Conservation (phyloP, 2,113 vertebrate species). For the Malurus alboscapulatus region DNA sequence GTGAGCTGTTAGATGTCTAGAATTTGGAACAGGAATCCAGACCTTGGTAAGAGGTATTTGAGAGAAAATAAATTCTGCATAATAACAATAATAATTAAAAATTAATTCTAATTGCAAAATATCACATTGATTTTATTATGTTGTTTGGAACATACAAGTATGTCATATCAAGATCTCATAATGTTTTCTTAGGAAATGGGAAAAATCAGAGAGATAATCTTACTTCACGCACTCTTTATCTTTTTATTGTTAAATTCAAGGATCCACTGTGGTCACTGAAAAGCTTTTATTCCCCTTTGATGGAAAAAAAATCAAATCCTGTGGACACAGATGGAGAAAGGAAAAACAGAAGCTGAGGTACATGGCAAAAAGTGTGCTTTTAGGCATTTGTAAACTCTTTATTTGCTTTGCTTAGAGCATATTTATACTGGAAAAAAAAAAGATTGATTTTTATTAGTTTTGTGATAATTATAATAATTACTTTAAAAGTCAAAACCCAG, state of each 20-base stretch:
- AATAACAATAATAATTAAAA: not conserved
- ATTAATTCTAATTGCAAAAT: not conserved
- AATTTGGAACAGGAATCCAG: not conserved
- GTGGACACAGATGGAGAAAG: not conserved
- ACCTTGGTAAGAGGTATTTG: not conserved
- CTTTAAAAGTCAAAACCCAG: conserved; percentile 44
- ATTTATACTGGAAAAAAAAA: not conserved
- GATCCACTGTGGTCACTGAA: not conserved
- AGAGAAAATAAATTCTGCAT: not conserved
- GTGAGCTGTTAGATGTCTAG: not conserved
- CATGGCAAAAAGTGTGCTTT: not conserved
- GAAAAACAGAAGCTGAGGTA: not conserved
- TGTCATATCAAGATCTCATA: not conserved
- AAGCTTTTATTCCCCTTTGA: not conserved
- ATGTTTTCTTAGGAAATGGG: not conserved
- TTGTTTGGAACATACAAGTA: not conserved
- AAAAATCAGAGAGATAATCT: not conserved
- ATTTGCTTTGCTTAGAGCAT: not conserved
- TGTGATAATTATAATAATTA: conserved; percentile 52
- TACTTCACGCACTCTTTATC: not conserved
- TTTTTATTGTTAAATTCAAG: not conserved
- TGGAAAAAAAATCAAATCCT: not conserved
- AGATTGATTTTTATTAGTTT: conserved; percentile 41
- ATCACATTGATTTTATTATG: not conserved
- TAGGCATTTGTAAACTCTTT: not conserved